phyloP scores from a whole-genome alignment of 2,113 vertebrate species.

The Prietella phreatophila region DNA sequence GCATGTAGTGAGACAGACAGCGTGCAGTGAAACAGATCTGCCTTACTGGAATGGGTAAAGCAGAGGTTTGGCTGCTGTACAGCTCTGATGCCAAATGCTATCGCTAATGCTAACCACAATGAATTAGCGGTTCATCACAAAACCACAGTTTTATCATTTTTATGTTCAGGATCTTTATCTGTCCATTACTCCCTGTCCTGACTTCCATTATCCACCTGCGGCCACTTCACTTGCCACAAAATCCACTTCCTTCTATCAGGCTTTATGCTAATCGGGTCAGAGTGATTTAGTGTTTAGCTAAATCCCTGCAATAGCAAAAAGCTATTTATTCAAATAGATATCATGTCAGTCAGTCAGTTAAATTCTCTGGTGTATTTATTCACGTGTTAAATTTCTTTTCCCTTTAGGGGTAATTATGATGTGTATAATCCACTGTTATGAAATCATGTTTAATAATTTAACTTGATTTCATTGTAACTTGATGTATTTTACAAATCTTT shows the following conservation, averaged over 20 bases:
- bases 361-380: neutral
- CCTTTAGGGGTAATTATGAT: neutral
- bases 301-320: neutral
- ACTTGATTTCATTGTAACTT: neutral
- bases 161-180: constrained; percentile 14
- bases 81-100: constrained; percentile 12
- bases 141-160: constrained; percentile 14
- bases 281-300: neutral
- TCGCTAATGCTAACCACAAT: constrained; percentile 27
- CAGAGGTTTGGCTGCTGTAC: constrained; percentile 3
- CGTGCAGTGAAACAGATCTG: neutral
- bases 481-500: neutral
- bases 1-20: neutral
- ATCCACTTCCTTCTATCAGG: constrained; percentile 9
- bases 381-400: neutral
- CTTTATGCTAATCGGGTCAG: constrained; percentile 1
- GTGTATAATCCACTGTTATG: neutral
- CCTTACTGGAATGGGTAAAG: neutral
- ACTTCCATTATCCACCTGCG: constrained; percentile 19
- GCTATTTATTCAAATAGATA: constrained; percentile 5
- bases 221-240: constrained; percentile 15
- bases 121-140: constrained; percentile 16
- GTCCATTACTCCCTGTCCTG: neutral
- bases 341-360: neutral
- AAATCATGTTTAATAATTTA: neutral